phyloP scores from a whole-genome alignment of 2,113 vertebrate genomes.

The Ivindomyrus marchei region DNA sequence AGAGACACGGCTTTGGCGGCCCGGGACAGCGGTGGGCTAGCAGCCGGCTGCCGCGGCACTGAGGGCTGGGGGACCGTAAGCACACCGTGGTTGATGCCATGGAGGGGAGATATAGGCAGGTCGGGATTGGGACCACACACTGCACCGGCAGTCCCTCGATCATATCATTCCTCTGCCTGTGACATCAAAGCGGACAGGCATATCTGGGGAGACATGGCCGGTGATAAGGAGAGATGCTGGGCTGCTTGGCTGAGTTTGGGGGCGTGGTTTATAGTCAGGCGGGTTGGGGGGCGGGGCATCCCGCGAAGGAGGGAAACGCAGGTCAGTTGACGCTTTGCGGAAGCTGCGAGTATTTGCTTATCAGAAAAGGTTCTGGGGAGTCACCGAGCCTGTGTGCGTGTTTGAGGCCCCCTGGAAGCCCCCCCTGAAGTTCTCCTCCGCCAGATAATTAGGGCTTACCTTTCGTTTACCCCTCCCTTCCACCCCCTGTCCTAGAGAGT shows the following conservation, averaged over 20 bases:
- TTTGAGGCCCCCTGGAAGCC: background rate
- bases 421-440: background rate
- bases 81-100: background rate
- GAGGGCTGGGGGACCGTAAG: background rate
- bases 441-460: background rate
- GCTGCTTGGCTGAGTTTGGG: background rate
- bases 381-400: background rate
- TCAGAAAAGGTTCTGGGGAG: background rate
- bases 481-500: background rate
- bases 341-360: background rate
- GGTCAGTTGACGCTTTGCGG: background rate
- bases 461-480: background rate
- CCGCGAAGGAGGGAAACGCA: background rate
- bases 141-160: background rate
- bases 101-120: background rate
- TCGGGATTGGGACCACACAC: background rate
- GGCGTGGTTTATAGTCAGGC: background rate
- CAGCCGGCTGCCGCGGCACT: background rate
- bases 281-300: background rate
- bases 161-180: background rate
- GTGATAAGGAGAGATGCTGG: background rate
- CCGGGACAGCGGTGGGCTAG: background rate
- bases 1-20: conserved; percentile 19
- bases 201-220: background rate
- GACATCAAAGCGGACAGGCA: conserved; percentile 50